Percentiles rank a stretch among this genome's conserved stretches.
Conservation (phyloP, 2,888 invertebrate genomes). For the Dynastes hyllus region DNA sequence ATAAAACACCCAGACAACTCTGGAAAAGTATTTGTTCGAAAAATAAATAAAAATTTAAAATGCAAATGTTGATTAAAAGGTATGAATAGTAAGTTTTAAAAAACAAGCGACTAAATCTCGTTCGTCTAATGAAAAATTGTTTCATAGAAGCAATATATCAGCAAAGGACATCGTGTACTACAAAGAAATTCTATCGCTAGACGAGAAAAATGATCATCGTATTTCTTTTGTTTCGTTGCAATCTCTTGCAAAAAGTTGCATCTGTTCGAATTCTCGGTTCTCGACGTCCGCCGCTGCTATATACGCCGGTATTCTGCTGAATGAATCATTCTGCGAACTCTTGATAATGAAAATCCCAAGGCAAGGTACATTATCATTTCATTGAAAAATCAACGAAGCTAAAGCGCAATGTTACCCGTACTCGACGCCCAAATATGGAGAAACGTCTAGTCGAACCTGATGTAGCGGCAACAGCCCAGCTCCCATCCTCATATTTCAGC, state of each 20-base stretch:
- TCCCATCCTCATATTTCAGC: slow-evolving; percentile 35
- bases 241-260: slow-evolving; percentile 6
- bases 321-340: slow-evolving; percentile 45
- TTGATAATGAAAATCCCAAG: slow-evolving; percentile 35
- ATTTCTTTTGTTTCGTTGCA: background rate
- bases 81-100: too few relatives aligned
- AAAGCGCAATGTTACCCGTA: slow-evolving; percentile 26
- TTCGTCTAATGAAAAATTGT: too few relatives aligned
- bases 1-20: too few relatives aligned
- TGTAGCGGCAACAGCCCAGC: slow-evolving; percentile 18
- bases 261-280: slow-evolving; percentile 9
- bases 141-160: too few relatives aligned
- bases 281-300: background rate
- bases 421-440: slow-evolving; percentile 30
- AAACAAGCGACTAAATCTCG: too few relatives aligned
- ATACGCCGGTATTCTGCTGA: slow-evolving; percentile 33
- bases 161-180: too few relatives aligned
- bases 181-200: slow-evolving; percentile 4
- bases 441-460: slow-evolving; percentile 21
- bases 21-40: too few relatives aligned
- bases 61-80: too few relatives aligned
- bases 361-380: slow-evolving; percentile 45
- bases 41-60: too few relatives aligned
- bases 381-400: slow-evolving; percentile 37
- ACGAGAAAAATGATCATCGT: background rate